Conservation (phyloP, 1,140 invertebrate genomes). For the Colletes gigas region DNA sequence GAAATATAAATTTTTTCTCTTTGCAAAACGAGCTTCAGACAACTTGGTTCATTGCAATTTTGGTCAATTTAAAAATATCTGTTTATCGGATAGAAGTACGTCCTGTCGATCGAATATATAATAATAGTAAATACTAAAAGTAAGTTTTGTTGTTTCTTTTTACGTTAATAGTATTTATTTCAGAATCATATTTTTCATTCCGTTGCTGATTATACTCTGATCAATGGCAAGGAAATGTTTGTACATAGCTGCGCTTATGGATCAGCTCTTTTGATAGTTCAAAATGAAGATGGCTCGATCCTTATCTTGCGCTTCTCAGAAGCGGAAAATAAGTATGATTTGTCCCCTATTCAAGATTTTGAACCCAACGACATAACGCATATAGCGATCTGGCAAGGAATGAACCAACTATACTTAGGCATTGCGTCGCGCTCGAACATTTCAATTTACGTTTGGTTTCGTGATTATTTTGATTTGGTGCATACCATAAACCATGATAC, state of each 20-base stretch:
- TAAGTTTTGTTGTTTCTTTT: background rate
- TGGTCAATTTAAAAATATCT: slow-evolving; percentile 42
- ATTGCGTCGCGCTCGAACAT: slow-evolving; percentile 41
- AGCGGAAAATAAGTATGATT: background rate
- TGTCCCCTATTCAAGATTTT: slow-evolving; percentile 52
- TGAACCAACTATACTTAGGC: slow-evolving; percentile 60
- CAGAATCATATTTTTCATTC: slow-evolving; percentile 1
- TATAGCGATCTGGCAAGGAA: slow-evolving; percentile 53
- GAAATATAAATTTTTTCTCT: slow-evolving; percentile 57
- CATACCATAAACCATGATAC: slow-evolving; percentile 67
- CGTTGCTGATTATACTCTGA: slow-evolving; percentile 10
- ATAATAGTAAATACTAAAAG: background rate
- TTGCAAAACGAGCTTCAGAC: slow-evolving; percentile 10
- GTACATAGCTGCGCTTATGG: slow-evolving; percentile 29
- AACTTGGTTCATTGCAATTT: slow-evolving; percentile 51
- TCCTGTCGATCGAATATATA: background rate
- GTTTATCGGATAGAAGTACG: slow-evolving; percentile 53
- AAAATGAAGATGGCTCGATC: slow-evolving; percentile 33
- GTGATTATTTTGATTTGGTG: slow-evolving; percentile 81
- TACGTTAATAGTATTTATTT: slow-evolving; percentile 15
- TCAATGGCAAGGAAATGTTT: slow-evolving; percentile 48
- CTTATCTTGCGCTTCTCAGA: slow-evolving; percentile 38
- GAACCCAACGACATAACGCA: slow-evolving; percentile 32
- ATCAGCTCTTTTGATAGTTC: slow-evolving; percentile 40
- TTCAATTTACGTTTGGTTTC: slow-evolving; percentile 79